phyloP scores from a whole-genome alignment of 2,113 vertebrate species.

The Tychaedon coryphoeus region DNA sequence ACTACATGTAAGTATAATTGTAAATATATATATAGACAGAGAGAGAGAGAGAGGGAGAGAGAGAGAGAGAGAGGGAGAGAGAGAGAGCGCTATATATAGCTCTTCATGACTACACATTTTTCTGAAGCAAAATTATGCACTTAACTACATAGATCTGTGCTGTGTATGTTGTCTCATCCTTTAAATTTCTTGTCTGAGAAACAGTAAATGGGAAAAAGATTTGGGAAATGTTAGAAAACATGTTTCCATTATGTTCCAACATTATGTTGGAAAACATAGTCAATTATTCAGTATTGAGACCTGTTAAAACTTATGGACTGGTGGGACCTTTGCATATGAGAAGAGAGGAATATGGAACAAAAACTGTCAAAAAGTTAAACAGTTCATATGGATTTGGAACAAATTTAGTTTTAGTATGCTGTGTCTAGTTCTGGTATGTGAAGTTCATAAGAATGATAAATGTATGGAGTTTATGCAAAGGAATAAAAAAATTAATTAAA shows the following conservation, averaged over 20 bases:
- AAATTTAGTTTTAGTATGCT: not conserved
- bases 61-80: no score
- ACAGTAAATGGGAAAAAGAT: not conserved
- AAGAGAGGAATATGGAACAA: not conserved
- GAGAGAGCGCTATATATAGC: no score
- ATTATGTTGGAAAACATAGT: not conserved
- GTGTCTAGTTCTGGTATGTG: not conserved
- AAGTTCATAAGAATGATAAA: not conserved
- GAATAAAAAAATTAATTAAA: not conserved
- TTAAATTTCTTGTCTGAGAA: not conserved
- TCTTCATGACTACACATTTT: not conserved
- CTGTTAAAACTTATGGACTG: not conserved
- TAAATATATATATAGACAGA: no score
- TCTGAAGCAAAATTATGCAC: not conserved
- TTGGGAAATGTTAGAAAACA: not conserved
- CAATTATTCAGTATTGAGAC: not conserved
- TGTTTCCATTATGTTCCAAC: no score
- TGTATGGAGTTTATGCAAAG: not conserved
- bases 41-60: no score
- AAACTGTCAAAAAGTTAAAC: not conserved
- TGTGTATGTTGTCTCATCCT: not conserved
- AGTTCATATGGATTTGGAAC: not conserved
- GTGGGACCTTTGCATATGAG: not conserved
- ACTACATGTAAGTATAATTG: conserved; percentile 87
- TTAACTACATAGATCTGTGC: not conserved